A percentile compares a stretch with the other conserved stretches of the same genome.
Conservation (phyloP, 2,113 vertebrate genomes). For the Cichladusa arquata region DNA sequence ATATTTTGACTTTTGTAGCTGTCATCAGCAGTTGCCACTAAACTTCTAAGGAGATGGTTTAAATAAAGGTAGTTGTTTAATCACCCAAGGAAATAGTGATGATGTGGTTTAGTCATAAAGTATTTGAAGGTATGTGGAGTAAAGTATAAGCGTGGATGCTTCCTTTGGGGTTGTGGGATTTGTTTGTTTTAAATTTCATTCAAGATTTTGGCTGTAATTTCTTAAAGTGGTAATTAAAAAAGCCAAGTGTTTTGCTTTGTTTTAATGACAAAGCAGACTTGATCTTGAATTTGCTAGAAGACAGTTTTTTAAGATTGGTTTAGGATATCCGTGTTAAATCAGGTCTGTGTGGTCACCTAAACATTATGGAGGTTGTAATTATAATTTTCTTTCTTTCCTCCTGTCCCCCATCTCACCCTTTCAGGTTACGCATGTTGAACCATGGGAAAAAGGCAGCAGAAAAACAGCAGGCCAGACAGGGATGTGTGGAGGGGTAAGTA, state of each 20-base stretch:
- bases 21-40: not conserved
- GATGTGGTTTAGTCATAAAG: not conserved
- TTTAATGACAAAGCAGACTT: not conserved
- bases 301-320: not conserved
- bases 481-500: constrained; percentile 99
- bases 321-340: not conserved
- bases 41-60: not conserved
- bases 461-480: constrained; percentile 99
- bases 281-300: not conserved
- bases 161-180: not conserved
- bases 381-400: not conserved
- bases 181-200: not conserved
- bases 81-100: not conserved
- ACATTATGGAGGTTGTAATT: constrained; percentile 29
- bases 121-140: fast-evolving
- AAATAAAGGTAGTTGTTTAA: not conserved
- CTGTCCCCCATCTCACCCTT: not conserved
- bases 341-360: not conserved
- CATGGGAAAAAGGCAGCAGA: constrained; percentile 98
- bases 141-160: not conserved
- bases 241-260: not conserved
- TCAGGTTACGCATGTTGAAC: constrained; percentile 93
- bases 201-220: not conserved
- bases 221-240: not conserved
- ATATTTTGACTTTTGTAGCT: not conserved